phyloP scores from a whole-genome alignment of 2,113 vertebrate species.

The Gallinago jamesoni region DNA sequence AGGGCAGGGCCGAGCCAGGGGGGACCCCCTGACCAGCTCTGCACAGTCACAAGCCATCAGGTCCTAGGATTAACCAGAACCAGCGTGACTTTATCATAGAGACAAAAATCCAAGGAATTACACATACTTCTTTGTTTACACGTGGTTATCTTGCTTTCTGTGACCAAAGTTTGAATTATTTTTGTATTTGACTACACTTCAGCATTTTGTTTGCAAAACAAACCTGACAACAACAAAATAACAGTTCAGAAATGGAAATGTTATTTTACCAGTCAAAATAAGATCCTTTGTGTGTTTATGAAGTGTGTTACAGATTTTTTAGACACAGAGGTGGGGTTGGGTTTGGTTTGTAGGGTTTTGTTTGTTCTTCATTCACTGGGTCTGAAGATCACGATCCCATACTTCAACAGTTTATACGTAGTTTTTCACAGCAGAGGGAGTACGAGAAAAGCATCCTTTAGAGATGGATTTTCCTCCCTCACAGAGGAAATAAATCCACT shows the following conservation, averaged over 20 bases:
- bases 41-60: not conserved
- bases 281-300: not conserved
- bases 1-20: too few relatives aligned
- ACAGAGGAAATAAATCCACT: not conserved
- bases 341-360: not conserved
- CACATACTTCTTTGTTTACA: not conserved
- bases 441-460: not conserved
- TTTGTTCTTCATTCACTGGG: not conserved
- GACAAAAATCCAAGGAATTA: not conserved
- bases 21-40: not conserved
- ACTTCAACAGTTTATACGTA: not conserved
- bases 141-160: not conserved
- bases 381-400: not conserved
- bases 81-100: not conserved
- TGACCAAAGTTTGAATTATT: not conserved
- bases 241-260: not conserved
- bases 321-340: not conserved
- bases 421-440: not conserved
- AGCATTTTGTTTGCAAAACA: not conserved
- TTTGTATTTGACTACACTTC: not conserved
- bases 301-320: not conserved
- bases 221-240: not conserved
- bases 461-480: not conserved
- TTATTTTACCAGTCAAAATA: too few relatives aligned
- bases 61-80: too few relatives aligned